These are phyloP conservation scores for Cnemophilus loriae DNA, from an alignment of 2,113 vertebrate genomes.

Conservation along the genomic window DNA sequence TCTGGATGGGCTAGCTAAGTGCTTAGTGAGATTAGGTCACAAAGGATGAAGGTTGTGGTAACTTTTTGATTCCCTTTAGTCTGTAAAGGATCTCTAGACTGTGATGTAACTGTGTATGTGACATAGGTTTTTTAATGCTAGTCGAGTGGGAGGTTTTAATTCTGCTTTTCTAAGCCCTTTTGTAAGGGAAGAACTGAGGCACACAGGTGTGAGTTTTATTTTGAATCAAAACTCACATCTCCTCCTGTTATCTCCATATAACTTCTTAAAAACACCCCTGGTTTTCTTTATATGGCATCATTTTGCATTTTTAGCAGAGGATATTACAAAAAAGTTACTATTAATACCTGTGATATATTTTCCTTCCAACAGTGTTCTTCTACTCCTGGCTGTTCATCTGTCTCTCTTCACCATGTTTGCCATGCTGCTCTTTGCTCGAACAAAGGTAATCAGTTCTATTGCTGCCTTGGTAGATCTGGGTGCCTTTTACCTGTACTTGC, in stretches of 20 bases:
- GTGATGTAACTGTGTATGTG: not conserved
- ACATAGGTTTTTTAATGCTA: not conserved
- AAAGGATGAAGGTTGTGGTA: not conserved
- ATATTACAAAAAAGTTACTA: not conserved
- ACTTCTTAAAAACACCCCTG: not conserved
- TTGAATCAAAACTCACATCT: not conserved
- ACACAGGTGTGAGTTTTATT: not conserved
- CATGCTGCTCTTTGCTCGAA: constrained; percentile 89
- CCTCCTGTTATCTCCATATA: not conserved
- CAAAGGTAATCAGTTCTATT: constrained; percentile 72
- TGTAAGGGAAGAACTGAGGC: not conserved
- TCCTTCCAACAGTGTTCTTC: constrained; percentile 77
- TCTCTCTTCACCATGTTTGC: constrained; percentile 92
- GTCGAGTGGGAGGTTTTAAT: not conserved
- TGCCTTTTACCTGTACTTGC: not conserved
- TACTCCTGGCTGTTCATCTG: constrained; percentile 87
- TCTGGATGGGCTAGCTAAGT: not conserved
- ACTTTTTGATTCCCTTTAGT: not conserved
- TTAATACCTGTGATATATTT: not conserved
- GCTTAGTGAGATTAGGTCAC: not conserved
- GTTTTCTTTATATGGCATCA: not conserved
- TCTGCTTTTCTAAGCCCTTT: not conserved
- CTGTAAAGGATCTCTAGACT: not conserved
- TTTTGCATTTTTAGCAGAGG: not conserved
- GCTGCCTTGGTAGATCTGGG: not conserved